Conservation (phyloP, 2,888 invertebrate genomes). For the Epinotia brunnichana region DNA sequence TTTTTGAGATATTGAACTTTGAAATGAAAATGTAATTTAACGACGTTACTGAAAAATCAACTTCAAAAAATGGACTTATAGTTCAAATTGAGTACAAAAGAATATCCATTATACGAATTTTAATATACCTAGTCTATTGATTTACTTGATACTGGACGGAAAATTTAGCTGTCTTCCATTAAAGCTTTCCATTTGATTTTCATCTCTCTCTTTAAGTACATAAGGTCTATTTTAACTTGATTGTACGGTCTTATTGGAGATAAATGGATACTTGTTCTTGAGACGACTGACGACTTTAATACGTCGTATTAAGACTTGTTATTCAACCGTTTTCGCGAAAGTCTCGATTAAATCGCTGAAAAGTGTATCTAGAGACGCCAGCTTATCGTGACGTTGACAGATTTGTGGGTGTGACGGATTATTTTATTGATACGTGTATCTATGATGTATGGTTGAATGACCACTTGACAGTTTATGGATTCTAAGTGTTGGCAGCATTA, state of each 20-base stretch:
- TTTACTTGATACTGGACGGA: not conserved
- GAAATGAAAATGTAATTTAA: too few species aligned
- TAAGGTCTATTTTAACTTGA: not conserved
- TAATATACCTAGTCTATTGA: not conserved
- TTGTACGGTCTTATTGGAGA: not conserved
- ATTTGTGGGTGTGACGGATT: constrained; percentile 43
- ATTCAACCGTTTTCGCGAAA: not conserved
- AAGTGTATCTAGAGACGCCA: constrained; percentile 42
- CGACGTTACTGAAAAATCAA: too few species aligned
- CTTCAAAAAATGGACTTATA: too few species aligned
- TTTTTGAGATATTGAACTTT: too few species aligned
- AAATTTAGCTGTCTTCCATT: not conserved
- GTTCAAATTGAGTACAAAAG: not conserved
- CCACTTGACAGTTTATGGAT: not conserved
- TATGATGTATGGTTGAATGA: not conserved
- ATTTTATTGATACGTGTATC: constrained; percentile 15
- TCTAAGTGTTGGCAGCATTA: not conserved
- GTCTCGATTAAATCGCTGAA: not conserved
- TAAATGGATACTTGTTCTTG: not conserved
- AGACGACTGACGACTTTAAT: not conserved
- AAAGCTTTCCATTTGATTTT: not conserved
- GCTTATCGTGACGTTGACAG: constrained; percentile 46
- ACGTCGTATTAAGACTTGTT: not conserved
- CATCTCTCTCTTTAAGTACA: not conserved
- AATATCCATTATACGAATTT: not conserved